These are phyloP conservation scores for Sebastes glaucus DNA, from an alignment of 2,797 vertebrate genomes.

Conservation along the genomic window DNA sequence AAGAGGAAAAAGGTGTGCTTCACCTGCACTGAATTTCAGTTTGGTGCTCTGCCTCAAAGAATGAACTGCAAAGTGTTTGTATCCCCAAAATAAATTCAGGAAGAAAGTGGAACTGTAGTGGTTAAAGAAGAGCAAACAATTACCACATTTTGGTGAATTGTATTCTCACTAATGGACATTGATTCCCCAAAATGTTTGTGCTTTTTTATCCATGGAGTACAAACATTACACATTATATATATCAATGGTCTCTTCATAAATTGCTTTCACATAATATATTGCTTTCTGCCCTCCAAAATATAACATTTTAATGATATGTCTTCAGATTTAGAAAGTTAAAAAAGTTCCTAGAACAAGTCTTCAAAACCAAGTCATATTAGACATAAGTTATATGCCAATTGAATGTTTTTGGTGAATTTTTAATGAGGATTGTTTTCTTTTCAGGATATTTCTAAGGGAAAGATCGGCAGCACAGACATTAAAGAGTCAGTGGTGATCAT, in stretches of 20 bases:
- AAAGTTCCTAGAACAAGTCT: background rate
- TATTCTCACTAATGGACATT: too few relatives aligned
- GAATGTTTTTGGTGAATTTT: background rate
- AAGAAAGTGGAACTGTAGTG: background rate
- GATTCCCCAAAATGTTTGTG: background rate
- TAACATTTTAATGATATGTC: background rate
- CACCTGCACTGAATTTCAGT: background rate
- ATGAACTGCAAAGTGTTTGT: background rate
- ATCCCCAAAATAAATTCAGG: background rate
- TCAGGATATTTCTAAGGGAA: slow-evolving; percentile 88
- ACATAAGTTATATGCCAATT: background rate
- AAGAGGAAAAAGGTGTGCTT: background rate
- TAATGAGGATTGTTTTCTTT: slow-evolving; percentile 4
- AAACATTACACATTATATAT: background rate
- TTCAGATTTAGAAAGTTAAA: background rate
- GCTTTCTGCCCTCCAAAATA: background rate
- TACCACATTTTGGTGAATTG: background rate
- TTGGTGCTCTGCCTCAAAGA: background rate
- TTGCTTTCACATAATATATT: background rate
- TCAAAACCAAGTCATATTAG: background rate
- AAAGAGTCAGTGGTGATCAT: slow-evolving; percentile 93
- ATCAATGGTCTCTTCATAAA: background rate
- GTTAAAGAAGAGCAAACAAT: background rate
- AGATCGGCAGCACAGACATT: slow-evolving; percentile 90
- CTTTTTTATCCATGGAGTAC: background rate